phyloP scores from a whole-genome alignment of 2,888 invertebrate species.

The Rugalucina vietnamica region DNA sequence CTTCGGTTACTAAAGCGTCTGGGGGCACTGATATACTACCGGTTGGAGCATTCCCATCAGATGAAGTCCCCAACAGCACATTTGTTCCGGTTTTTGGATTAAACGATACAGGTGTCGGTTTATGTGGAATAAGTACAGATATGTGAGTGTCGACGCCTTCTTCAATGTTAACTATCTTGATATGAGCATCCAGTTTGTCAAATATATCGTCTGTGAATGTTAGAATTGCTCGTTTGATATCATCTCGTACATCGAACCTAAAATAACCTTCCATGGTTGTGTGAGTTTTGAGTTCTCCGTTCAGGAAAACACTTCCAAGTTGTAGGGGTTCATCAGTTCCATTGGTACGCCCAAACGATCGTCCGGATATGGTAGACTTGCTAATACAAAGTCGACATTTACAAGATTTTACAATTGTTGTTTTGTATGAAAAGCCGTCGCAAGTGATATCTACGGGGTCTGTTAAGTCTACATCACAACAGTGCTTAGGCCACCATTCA shows the following conservation, averaged over 20 bases:
- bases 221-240: constrained; percentile 5
- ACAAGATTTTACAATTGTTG: constrained; percentile 31
- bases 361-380: constrained; percentile 12
- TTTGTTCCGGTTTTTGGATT: constrained; percentile 13
- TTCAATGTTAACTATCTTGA: constrained; percentile 33
- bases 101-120: constrained; percentile 26
- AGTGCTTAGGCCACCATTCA: constrained; percentile 35
- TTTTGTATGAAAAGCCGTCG: constrained; percentile 28
- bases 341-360: constrained; percentile 24
- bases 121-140: constrained; percentile 19
- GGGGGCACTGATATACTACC: not conserved
- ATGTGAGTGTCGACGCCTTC: constrained; percentile 16
- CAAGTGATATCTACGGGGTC: constrained; percentile 24
- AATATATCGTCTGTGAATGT: constrained; percentile 34
- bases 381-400: constrained; percentile 22
- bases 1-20: not conserved
- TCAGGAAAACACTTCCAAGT: constrained; percentile 21
- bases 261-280: constrained; percentile 46
- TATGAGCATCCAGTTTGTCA: constrained; percentile 29
- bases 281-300: constrained; percentile 12
- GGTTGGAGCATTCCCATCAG: not conserved
- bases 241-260: constrained; percentile 37
- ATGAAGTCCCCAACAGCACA: not conserved
- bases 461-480: constrained; percentile 10
- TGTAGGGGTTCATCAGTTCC: constrained; percentile 33